phyloP scores from a whole-genome alignment of 2,888 invertebrate genomes.

The Drosophila emarginata region DNA sequence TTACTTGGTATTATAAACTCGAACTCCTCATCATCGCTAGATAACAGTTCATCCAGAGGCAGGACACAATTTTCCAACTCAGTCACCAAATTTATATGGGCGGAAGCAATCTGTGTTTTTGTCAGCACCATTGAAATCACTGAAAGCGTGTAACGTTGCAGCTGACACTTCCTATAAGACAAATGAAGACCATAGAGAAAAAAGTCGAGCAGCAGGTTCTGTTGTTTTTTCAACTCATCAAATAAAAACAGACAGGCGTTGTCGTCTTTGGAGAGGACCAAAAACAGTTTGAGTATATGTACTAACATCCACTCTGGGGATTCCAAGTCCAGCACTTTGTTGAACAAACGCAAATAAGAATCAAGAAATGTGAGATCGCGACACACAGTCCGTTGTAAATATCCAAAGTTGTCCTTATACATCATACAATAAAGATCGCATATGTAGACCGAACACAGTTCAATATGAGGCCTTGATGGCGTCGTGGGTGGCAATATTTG shows the following conservation, averaged over 20 bases:
- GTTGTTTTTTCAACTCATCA: constrained; percentile 48
- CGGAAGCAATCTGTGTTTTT: constrained; percentile 38
- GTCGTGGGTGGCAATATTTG: constrained; percentile 37
- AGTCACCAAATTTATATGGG: constrained; percentile 31
- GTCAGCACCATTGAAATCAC: constrained; percentile 63
- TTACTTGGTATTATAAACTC: too few relatives aligned
- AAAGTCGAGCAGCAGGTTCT: constrained; percentile 55
- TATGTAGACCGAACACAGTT: constrained; percentile 72
- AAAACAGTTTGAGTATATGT: constrained; percentile 61
- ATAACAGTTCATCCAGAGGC: background rate
- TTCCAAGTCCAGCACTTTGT: constrained; percentile 31
- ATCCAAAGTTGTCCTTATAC: constrained; percentile 59
- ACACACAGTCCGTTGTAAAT: constrained; percentile 72
- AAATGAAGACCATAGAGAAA: constrained; percentile 57
- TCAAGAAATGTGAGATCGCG: constrained; percentile 71
- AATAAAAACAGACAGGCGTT: constrained; percentile 65
- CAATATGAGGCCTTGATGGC: constrained; percentile 24
- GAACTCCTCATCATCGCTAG: background rate
- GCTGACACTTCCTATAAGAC: constrained; percentile 28
- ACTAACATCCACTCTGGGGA: constrained; percentile 15
- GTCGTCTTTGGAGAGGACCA: constrained; percentile 72
- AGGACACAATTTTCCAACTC: constrained; percentile 32
- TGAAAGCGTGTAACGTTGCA: constrained; percentile 65
- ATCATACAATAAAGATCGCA: constrained; percentile 76
- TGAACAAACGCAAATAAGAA: constrained; percentile 48